Conservation (phyloP, 1,140 invertebrate species). For the Bombus waltoni region DNA sequence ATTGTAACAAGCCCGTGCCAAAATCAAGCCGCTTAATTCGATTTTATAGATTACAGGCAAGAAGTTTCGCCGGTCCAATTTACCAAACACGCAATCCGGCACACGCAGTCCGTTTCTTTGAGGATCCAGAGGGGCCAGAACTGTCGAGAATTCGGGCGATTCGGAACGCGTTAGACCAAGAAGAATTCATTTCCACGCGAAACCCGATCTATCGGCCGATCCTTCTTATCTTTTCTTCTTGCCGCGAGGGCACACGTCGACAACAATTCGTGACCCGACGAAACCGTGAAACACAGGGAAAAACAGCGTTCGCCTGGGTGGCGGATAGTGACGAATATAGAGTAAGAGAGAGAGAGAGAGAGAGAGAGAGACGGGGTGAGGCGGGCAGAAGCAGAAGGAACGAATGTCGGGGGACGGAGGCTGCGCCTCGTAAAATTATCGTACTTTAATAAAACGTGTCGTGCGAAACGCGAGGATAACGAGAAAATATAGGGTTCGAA, state of each 20-base stretch:
- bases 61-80: not conserved
- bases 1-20: not conserved
- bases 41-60: slow-evolving; percentile 1
- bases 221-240: not conserved
- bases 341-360: not conserved
- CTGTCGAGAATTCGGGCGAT: slow-evolving; percentile 1
- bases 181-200: slow-evolving; percentile 35
- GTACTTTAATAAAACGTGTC: slow-evolving; percentile 73
- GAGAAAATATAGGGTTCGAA: slow-evolving; percentile 72
- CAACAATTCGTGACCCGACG: not conserved
- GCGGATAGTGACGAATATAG: not conserved
- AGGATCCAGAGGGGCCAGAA: too few species aligned
- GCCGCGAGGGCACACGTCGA: not conserved
- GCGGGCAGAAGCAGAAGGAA: not conserved
- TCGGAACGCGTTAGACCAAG: slow-evolving; percentile 33
- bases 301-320: slow-evolving; percentile 21
- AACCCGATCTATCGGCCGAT: not conserved
- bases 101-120: not conserved
- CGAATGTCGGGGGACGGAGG: slow-evolving; percentile 30
- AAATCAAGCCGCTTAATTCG: not conserved
- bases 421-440: slow-evolving; percentile 69
- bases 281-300: slow-evolving; percentile 49
- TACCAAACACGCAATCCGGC: not conserved
- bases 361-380: not conserved
- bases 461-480: slow-evolving; percentile 72